Conservation (phyloP, 2,888 invertebrate genomes). For the Crossocerus cetratus region DNA sequence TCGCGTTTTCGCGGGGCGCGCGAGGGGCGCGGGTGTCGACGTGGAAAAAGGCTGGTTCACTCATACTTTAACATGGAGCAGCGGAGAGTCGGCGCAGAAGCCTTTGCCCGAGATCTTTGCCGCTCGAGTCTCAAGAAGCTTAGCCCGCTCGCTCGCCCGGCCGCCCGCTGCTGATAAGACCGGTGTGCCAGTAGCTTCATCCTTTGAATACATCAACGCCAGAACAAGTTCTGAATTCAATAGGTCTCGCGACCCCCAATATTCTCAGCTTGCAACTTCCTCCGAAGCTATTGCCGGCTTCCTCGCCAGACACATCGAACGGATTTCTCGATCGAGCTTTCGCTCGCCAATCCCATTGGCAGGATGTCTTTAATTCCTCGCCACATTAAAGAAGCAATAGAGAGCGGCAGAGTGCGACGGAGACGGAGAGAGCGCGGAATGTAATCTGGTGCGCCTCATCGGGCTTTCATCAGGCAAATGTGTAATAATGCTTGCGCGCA, state of each 20-base stretch:
- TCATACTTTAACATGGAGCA: constrained; percentile 10
- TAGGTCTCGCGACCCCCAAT: too few relatives aligned
- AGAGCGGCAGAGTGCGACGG: too few relatives aligned
- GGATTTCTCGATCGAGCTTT: too few relatives aligned
- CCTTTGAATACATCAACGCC: neutral
- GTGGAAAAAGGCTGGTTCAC: constrained; percentile 35
- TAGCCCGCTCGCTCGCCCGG: constrained; percentile 3
- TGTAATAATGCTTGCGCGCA: neutral
- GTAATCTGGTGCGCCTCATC: neutral
- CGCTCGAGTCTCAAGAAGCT: constrained; percentile 59
- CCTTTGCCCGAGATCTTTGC: constrained; percentile 42
- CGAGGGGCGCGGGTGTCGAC: constrained; percentile 1
- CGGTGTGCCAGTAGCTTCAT: neutral
- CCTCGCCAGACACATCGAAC: too few relatives aligned
- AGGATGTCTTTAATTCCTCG: too few relatives aligned
- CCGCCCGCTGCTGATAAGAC: neutral
- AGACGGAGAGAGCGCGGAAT: neutral
- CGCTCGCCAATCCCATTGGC: too few relatives aligned
- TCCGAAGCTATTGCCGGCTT: too few relatives aligned
- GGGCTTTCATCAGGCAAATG: neutral
- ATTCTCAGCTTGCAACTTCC: too few relatives aligned
- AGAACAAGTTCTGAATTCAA: too few relatives aligned
- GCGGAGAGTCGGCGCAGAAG: constrained; percentile 38
- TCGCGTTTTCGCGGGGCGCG: neutral
- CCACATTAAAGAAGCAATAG: too few relatives aligned